Conservation (phyloP, 2,113 vertebrate species). For the Chlamydotis undulata region DNA sequence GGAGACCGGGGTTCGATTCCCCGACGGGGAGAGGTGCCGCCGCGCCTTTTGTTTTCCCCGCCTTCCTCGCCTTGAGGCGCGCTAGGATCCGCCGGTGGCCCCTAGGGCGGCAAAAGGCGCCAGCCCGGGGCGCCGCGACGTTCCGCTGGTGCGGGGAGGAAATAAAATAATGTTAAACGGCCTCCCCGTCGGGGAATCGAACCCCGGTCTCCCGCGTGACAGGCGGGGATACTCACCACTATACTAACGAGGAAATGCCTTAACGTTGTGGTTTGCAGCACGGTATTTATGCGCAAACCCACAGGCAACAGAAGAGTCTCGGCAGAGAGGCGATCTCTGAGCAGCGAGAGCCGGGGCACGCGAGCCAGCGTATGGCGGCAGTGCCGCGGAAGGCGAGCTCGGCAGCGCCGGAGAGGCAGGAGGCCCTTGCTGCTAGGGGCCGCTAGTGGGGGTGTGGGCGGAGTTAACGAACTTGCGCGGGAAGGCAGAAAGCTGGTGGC, state of each 20-base stretch:
- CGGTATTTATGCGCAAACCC: fast-evolving
- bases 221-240: slow-evolving; percentile 16
- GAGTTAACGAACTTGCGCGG: not conserved
- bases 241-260: slow-evolving; percentile 23
- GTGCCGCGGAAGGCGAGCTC: not conserved
- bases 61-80: too few species aligned
- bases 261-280: fast-evolving
- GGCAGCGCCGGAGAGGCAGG: too few species aligned
- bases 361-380: too few species aligned
- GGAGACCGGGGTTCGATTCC: not conserved
- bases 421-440: not conserved
- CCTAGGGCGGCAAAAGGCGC: too few species aligned
- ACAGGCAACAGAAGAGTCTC: fast-evolving
- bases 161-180: too few species aligned
- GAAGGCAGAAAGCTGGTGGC: not conserved
- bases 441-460: not conserved
- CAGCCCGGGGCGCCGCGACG: too few species aligned
- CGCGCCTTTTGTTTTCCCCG: too few species aligned
- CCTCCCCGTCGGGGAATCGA: slow-evolving; percentile 21
- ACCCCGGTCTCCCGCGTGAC: slow-evolving; percentile 31
- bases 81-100: too few species aligned
- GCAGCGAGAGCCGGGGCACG: fast-evolving
- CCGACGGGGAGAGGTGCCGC: too few species aligned
- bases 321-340: fast-evolving
- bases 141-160: too few species aligned